Base-by-base conservation (phyloP, 2,888 invertebrate species). In the Agriopis aurantiaria region DNA sequence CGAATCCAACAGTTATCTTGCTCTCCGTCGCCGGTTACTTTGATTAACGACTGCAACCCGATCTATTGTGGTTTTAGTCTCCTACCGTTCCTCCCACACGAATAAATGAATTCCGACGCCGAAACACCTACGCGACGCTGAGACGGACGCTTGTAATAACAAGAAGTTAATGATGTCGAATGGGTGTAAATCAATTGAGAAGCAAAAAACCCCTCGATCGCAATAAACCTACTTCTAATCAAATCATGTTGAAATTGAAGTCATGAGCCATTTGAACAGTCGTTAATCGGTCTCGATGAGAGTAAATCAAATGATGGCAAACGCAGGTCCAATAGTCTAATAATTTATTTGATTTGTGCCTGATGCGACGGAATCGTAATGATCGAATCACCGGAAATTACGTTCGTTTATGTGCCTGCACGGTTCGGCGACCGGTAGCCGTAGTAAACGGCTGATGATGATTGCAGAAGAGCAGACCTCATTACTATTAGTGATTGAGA, bases 31-130 rank as follows among this genome's bases (percentile, higher is more conserved):
- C 82, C 82, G 83, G 81, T 69, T 72, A 79, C 82, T 88, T 88
- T 91, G 89, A 92, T 91, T 91, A 91, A 91, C 87, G 88, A 87
- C 79, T 79, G 90, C 88, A 90, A 90, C 86, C 78, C 80, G 88
- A 92, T 88, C 85, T 82, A 80, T 80, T 80, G 80, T 83, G 84
- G 85, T 85, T 87, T 82, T 72, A 80, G 81, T 81, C 80, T 55
- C 74, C 78, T 80, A 79, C 81, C 78, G 80, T 79, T 77, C 85
- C 73, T 78, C 86, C 85, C 82, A 86, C 86, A 80, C 80, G 78
- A 83, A 82, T 85, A 83, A 87, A 88, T 90, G 86, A 85, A 87
- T 88, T 83, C 81, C 81, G 76, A 83, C 80, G 70, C 78, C 76
- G 73, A 80, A 73, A 81, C 81, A 76, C 87, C 87, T 76, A 88